Evolutionary conservation across 2,797 vertebrate species (phyloP), one percentile per base, ranked within the genome.

Genomic region (Hemibagrus guttatus): DNA sequence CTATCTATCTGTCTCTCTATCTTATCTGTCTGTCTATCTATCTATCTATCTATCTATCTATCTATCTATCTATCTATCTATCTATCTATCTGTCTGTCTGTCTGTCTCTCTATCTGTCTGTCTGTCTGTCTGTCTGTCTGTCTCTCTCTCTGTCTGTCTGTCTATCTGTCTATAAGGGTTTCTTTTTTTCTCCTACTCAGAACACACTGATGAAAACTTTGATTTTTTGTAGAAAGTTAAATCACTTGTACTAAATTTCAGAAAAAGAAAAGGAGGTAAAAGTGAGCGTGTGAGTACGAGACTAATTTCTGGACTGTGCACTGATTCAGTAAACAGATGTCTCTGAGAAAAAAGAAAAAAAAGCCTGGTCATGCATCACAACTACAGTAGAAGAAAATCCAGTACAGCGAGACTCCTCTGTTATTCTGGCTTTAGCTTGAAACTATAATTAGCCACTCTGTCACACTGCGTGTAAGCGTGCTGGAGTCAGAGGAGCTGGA

Each of bases 301-400:
- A 39, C 66, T 69, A 42, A 42, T 46, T 13, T 26, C 54, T 72
- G 52, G 16, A 63, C 21, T 63, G 83, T 58, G 31, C 46, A 31
- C 28, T 3, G 54, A 46, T 72, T 58, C 59, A 4, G 52, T 28
- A 54, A 31, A 31, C 49, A 76, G 74, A 76, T 76, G 49, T 52
- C n/a, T 76, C n/a, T 31, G 26, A 56, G 58, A 23, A 12, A 12
- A n/a, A 49, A 83, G 21, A 49, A 81, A 61, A 58, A 78, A 83
- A n/a, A 9, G 17, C 13, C 16, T 16, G 9, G 74, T 59, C 83
- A 84, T 86, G 74, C 75, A 58, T 93, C 93, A 93, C 90, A 23
- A 69, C 90, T 87, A 56, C 90, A 88, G 90, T 86, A 88, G 86
- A 90, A 89, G 92, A 90, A 92, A 31, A 92, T 91, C 91, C 91